A percentile compares a stretch with the other conserved stretches of the same genome.
Evolutionary conservation across 2,113 vertebrate genomes (phyloP).

Genomic region (Alligator mississippiensis): DNA sequence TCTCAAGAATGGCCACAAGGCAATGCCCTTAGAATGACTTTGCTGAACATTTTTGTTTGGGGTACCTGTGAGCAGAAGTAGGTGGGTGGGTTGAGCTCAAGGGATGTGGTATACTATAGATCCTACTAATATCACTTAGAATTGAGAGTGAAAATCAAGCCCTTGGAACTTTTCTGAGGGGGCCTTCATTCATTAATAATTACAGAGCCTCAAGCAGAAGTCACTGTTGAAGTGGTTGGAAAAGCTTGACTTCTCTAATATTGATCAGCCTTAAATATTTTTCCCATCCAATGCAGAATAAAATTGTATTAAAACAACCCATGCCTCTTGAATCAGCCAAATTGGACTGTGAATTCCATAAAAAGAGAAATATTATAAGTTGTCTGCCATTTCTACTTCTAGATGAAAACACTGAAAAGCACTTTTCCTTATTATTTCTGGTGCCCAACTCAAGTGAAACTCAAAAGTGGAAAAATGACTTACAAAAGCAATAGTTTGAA

Average conservation of each 20-base stretch:
- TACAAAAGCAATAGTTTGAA: neutral
- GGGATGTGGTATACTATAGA: neutral
- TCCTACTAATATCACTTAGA: neutral
- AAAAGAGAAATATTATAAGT: neutral
- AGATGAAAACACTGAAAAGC: neutral
- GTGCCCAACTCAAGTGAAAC: neutral
- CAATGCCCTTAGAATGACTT: neutral
- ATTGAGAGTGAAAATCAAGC: neutral
- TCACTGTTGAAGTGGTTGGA: neutral
- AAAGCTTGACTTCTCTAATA: neutral
- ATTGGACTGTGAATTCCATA: neutral
- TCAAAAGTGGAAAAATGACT: neutral
- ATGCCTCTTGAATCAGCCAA: neutral
- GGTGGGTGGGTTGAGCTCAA: too few species aligned
- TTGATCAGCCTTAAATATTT: neutral
- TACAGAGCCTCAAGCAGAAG: neutral
- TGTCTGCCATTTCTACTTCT: neutral
- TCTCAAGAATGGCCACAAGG: neutral
- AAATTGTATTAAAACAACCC: fast-evolving
- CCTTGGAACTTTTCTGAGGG: neutral
- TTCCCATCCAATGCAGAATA: neutral
- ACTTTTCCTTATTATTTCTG: neutral
- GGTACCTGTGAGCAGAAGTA: too few species aligned
- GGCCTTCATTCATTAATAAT: neutral
- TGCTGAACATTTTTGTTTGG: too few species aligned